A percentile compares a stretch with the other conserved stretches of the same genome.
Evolutionary conservation across 2,888 invertebrate species (phyloP).

Genomic region (Schrankia costaestrigalis): DNA sequence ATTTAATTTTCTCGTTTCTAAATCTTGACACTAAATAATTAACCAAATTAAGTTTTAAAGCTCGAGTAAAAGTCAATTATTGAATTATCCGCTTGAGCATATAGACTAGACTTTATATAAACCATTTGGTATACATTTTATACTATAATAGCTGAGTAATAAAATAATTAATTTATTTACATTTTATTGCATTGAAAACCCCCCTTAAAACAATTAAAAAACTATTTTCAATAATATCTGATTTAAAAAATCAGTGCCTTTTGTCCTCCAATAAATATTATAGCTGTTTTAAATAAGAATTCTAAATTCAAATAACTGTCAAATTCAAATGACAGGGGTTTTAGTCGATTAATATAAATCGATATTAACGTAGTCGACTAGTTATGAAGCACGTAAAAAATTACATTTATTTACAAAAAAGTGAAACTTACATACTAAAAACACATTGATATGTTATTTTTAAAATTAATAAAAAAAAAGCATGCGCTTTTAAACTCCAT

Average conservation of each 20-base stretch:
- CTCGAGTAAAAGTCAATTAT: constrained; percentile 2
- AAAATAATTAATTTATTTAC: constrained; percentile 11
- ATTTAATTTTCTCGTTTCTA: too few species aligned
- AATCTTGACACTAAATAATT: constrained; percentile 6
- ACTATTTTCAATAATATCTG: not conserved
- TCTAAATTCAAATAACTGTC: constrained; percentile 2
- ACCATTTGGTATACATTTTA: constrained; percentile 55
- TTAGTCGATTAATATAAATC: constrained; percentile 13
- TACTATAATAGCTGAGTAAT: constrained; percentile 19
- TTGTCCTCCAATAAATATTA: not conserved
- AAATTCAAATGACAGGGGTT: constrained; percentile 8
- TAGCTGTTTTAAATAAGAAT: not conserved
- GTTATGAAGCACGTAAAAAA: constrained; percentile 26
- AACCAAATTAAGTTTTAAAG: constrained; percentile 11
- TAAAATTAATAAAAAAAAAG: constrained; percentile 19
- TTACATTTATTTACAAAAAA: constrained; percentile 14
- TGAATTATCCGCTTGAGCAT: constrained; percentile 47
- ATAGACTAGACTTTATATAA: constrained; percentile 55
- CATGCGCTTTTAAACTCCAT: constrained; percentile 36
- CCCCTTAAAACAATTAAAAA: constrained; percentile 6
- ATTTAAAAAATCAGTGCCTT: not conserved
- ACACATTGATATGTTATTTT: constrained; percentile 28
- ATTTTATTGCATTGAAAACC: constrained; percentile 30
- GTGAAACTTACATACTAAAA: constrained; percentile 9
- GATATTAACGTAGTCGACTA: constrained; percentile 24